Evolutionary conservation across 2,113 vertebrate species (phyloP).

Genomic region (Paraplagusia blochii): DNA sequence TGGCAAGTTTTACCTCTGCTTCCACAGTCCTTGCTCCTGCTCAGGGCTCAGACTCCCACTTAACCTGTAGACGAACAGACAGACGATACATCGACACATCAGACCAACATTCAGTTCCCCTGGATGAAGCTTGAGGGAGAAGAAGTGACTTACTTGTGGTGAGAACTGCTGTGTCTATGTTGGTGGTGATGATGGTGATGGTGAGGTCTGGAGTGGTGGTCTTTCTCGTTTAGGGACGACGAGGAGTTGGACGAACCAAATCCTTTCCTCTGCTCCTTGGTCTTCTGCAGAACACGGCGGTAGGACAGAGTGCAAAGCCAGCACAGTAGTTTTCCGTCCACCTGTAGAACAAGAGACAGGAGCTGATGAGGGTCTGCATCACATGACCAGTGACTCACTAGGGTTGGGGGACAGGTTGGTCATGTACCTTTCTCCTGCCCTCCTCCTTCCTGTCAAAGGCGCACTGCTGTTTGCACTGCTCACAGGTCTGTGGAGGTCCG

Average conservation of each 20-base stretch:
- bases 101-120: too few species aligned
- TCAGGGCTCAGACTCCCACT: constrained; percentile 93
- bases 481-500: constrained; percentile 92
- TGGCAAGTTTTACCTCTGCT: constrained; percentile 85
- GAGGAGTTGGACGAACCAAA: constrained; percentile 92
- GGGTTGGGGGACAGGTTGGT: neutral
- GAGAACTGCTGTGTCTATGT: constrained; percentile 86
- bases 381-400: neutral
- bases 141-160: constrained; percentile 84
- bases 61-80: constrained; percentile 75
- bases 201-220: constrained; percentile 90
- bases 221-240: constrained; percentile 91
- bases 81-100: too few species aligned
- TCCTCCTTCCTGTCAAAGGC: constrained; percentile 98
- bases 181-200: constrained; percentile 87
- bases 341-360: constrained; percentile 66
- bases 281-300: constrained; percentile 96
- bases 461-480: constrained; percentile 98
- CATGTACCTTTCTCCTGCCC: constrained; percentile 90
- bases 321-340: constrained; percentile 96
- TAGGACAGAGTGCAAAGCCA: constrained; percentile 98
- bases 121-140: neutral
- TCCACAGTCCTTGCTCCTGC: constrained; percentile 97
- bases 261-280: constrained; percentile 95
- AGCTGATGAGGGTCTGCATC: neutral